phyloP scores from a whole-genome alignment of 2,797 vertebrate genomes.

The Diglossa cyanea region DNA sequence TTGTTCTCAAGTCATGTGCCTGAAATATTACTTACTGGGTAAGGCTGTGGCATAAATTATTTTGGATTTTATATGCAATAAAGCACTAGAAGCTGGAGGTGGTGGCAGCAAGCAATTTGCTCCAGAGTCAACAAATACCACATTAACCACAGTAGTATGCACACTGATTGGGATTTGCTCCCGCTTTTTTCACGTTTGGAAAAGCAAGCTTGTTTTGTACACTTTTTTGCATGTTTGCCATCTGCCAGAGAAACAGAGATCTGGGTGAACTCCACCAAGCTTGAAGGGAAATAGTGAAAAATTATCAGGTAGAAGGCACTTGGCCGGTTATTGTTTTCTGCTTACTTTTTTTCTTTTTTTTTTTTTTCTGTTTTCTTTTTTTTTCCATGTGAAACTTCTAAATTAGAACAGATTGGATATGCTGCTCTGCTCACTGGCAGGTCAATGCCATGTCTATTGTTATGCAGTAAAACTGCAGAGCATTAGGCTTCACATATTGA shows the following conservation, averaged over 20 bases:
- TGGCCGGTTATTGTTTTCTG: background rate
- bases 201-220: background rate
- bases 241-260: background rate
- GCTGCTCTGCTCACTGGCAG: background rate
- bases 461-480: constrained; percentile 18
- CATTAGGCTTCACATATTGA: constrained; percentile 59
- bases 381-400: background rate
- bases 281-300: background rate
- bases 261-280: background rate
- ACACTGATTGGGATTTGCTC: background rate
- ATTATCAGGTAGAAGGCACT: background rate
- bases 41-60: background rate
- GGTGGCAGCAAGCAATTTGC: constrained; percentile 23
- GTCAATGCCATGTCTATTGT: background rate
- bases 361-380: background rate
- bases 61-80: constrained; percentile 10
- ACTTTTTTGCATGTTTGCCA: background rate
- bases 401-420: background rate
- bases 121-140: background rate
- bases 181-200: background rate
- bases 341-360: background rate
- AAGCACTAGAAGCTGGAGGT: constrained; percentile 13
- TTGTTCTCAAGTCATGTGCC: background rate
- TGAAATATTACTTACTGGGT: background rate
- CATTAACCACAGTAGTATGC: background rate